Conservation (phyloP, 2,113 vertebrate species). For the Lophotis ruficrista region DNA sequence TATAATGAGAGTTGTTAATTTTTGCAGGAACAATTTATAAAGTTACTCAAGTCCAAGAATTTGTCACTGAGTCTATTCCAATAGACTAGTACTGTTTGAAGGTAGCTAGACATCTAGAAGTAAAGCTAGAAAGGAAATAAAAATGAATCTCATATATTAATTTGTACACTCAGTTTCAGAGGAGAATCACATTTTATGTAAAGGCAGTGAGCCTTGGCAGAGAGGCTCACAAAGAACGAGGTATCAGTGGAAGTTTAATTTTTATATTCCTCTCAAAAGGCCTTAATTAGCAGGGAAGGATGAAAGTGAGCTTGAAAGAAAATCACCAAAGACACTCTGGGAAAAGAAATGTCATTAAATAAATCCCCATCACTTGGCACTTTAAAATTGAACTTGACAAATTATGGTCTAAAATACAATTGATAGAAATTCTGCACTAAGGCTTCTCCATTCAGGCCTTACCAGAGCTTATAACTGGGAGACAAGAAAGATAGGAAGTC, state of each 20-base stretch:
- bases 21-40: background rate
- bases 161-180: slow-evolving; percentile 20
- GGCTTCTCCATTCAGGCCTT: background rate
- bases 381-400: slow-evolving; percentile 16
- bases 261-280: slow-evolving; percentile 39
- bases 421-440: background rate
- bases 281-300: slow-evolving; percentile 30
- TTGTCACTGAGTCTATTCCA: background rate
- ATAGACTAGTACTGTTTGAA: background rate
- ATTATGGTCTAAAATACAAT: background rate
- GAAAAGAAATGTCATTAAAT: slow-evolving; percentile 28
- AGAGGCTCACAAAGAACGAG: slow-evolving; percentile 22
- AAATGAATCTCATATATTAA: slow-evolving; percentile 9
- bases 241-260: slow-evolving; percentile 29
- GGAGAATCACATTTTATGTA: slow-evolving; percentile 18
- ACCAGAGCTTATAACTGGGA: background rate
- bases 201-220: slow-evolving; percentile 24
- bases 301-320: slow-evolving; percentile 23
- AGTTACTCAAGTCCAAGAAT: background rate
- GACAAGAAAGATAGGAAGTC: background rate
- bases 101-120: background rate
- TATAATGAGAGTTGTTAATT: background rate
- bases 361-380: background rate
- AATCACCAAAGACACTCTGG: background rate
- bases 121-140: background rate